These are phyloP conservation scores for Phaetusa simplex DNA, from an alignment of 2,113 vertebrate genomes.

Conservation along the genomic window DNA sequence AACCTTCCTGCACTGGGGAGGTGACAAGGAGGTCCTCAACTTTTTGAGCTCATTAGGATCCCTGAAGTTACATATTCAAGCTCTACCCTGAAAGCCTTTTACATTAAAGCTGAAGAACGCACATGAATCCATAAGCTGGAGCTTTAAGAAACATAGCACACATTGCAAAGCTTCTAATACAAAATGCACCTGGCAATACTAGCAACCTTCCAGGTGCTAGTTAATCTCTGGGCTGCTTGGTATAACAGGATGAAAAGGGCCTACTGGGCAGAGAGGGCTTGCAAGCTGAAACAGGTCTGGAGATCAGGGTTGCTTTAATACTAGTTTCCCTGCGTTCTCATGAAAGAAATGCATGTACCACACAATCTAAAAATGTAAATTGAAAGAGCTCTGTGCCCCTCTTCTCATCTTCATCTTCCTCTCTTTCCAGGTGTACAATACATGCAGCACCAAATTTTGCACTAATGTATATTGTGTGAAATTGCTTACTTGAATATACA, in stretches of 20 bases:
- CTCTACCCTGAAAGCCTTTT: background rate
- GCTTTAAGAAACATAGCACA: background rate
- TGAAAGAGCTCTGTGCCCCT: background rate
- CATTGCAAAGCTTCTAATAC: background rate
- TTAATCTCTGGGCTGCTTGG: background rate
- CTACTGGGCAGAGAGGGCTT: background rate
- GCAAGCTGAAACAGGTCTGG: background rate
- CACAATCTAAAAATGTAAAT: background rate
- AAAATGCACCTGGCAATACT: background rate
- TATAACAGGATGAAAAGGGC: background rate
- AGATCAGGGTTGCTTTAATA: background rate
- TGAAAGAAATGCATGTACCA: background rate
- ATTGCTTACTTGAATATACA: background rate
- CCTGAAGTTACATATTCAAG: background rate
- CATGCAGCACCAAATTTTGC: background rate
- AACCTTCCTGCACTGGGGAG: background rate
- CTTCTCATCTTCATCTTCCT: background rate
- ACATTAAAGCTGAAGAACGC: background rate
- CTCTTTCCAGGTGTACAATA: background rate
- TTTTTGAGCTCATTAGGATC: background rate
- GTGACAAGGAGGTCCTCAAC: background rate
- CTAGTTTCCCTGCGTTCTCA: background rate
- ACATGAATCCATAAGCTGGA: background rate
- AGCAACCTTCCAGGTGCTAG: background rate
- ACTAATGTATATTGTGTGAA: background rate